Base-by-base conservation (phyloP, 2,888 invertebrate genomes). In the Choristoneura rosaceana region DNA sequence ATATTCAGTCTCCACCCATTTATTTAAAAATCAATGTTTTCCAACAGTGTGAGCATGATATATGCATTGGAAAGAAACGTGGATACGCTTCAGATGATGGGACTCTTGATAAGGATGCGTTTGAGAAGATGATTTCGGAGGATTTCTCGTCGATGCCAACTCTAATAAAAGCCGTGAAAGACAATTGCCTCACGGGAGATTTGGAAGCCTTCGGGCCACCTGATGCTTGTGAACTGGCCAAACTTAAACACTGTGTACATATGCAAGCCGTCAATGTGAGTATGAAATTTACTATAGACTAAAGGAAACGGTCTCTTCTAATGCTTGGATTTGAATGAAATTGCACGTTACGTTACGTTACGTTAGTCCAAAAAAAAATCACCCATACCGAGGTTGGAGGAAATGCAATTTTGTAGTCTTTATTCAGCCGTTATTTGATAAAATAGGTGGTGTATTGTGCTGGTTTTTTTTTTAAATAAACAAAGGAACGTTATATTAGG, bases 51-150 rank as follows among this genome's bases (percentile, higher is more conserved):
- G 65, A 73, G 2, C 60, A 33, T 5, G 64, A 69, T 2, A 69
- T 69, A 15, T 73, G 73, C 52, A n/a, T 73, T 7, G 73, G 43
- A 8, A 73, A 73, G 41, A 73, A 69, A 47, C 52, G 38, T 14
- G 73, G 73, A 0, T 69, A 12, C 25, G 17, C n/a, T 2, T 43
- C 50, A 7, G 69, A 63, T 4, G 73, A 73, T 7, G 73, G 69
- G 4, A 65, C 64, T 3, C 12, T 64, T 8, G 61, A 69, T 12
- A 60, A 43, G n/a, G 65, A 61, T 1, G 69, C 64, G 1, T 61
- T 15, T 34, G 52, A 52, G 10, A 69, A 64, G 12, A 0, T 17
- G 0, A 14, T 55, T 0, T n/a, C 33, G 1, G 25, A 73, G 41
- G 34, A 69, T 12, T 69, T 69, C 10, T 43, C 43, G 3, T 17